A percentile compares a stretch with the other conserved stretches of the same genome.
Conservation (phyloP, 2,113 vertebrate species). For the Callipepla californica region DNA sequence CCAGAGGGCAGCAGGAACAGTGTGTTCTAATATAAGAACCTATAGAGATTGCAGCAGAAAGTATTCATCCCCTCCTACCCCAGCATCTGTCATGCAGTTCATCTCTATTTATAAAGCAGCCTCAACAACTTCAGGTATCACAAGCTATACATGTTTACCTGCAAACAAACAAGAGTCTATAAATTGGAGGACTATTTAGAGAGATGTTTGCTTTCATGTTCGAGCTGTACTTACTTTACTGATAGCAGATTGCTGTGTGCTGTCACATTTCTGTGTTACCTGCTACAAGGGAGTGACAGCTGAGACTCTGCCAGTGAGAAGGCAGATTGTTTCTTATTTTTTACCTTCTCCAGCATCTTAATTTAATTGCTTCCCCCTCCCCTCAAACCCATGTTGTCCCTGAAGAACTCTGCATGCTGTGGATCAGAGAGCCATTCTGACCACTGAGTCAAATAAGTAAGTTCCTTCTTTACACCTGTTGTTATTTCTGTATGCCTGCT, state of each 20-base stretch:
- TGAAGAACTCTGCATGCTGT: not conserved
- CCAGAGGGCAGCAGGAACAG: not conserved
- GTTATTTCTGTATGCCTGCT: conserved; percentile 25
- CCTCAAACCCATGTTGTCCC: not conserved
- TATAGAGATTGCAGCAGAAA: not conserved
- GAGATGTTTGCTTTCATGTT: not conserved
- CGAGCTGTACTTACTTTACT: not conserved
- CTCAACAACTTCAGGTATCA: not conserved
- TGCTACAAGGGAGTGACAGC: not conserved
- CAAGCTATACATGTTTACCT: not conserved
- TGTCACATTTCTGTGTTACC: not conserved
- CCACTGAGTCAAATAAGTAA: not conserved
- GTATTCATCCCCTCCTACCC: not conserved
- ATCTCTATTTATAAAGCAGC: not conserved
- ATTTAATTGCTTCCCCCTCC: not conserved
- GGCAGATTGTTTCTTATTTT: not conserved
- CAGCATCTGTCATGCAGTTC: not conserved
- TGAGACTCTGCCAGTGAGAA: not conserved
- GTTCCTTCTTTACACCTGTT: conserved; percentile 15
- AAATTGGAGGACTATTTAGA: not conserved
- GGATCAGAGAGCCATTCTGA: not conserved
- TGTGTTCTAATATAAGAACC: not conserved
- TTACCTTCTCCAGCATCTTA: not conserved
- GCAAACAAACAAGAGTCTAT: not conserved
- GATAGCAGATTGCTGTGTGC: not conserved